phyloP scores from a whole-genome alignment of 2,888 invertebrate species.

The Platypus cylindrus region DNA sequence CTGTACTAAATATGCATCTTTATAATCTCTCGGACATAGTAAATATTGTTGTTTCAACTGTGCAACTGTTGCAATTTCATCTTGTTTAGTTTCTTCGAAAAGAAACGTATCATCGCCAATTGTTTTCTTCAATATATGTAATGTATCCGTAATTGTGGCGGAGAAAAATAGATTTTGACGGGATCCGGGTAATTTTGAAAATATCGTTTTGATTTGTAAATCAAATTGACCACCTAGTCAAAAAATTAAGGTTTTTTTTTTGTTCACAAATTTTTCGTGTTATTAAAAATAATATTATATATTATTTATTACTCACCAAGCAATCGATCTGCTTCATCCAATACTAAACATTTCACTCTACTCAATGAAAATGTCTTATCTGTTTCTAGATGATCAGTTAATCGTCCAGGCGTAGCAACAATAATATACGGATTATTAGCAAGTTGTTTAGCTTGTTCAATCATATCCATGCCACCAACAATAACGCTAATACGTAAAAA shows the following conservation, averaged over 20 bases:
- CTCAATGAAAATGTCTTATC: constrained; percentile 71
- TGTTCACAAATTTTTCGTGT: neutral
- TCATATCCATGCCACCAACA: constrained; percentile 88
- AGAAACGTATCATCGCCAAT: constrained; percentile 42
- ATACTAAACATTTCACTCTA: constrained; percentile 71
- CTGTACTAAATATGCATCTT: constrained; percentile 86
- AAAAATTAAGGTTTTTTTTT: neutral
- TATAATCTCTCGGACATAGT: constrained; percentile 79
- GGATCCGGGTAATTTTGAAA: constrained; percentile 58
- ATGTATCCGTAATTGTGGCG: constrained; percentile 86
- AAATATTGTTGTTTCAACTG: constrained; percentile 85
- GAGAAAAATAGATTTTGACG: constrained; percentile 86
- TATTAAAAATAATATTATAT: no score
- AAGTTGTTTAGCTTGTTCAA: constrained; percentile 74
- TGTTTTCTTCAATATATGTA: constrained; percentile 51
- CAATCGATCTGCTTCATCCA: constrained; percentile 93
- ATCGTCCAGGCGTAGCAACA: constrained; percentile 89
- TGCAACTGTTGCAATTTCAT: constrained; percentile 70
- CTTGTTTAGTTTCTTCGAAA: constrained; percentile 59
- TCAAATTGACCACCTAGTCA: constrained; percentile 62
- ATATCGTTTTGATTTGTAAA: constrained; percentile 69
- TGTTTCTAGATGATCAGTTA: constrained; percentile 85
- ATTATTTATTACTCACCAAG: constrained; percentile 41
- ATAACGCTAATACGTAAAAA: constrained; percentile 73
- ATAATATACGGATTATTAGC: constrained; percentile 83